Evolutionary conservation across 2,888 invertebrate species (phyloP).

Genomic region (Ennomos erosarius): DNA sequence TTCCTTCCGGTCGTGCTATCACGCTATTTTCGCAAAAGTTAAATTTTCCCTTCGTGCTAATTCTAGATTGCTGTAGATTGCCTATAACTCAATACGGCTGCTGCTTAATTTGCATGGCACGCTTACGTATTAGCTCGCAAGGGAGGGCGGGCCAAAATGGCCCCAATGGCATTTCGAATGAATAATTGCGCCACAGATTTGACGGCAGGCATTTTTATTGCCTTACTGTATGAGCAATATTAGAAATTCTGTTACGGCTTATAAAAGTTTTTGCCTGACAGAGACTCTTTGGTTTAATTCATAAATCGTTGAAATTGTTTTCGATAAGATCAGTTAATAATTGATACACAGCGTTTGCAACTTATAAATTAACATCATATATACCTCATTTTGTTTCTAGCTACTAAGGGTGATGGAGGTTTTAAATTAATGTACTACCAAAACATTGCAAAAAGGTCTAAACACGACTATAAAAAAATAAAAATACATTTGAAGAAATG

Average conservation of each 20-base stretch:
- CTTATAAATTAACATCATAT: no score
- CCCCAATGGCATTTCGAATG: slow-evolving; percentile 73
- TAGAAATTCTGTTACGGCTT: slow-evolving; percentile 59
- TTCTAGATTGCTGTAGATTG: slow-evolving; percentile 41
- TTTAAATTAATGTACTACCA: no score
- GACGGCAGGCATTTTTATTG: slow-evolving; percentile 80
- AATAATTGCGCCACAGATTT: slow-evolving; percentile 77
- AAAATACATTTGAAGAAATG: no score
- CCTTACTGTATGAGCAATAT: slow-evolving; percentile 65
- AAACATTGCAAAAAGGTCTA: no score
- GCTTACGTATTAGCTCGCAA: slow-evolving; percentile 40
- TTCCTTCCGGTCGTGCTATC: no score
- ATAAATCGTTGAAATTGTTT: slow-evolving; percentile 16
- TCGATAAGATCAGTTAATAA: not conserved
- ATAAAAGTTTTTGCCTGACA: slow-evolving; percentile 46
- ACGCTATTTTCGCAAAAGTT: no score
- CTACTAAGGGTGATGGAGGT: no score
- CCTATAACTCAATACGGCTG: slow-evolving; percentile 39
- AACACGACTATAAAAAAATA: no score
- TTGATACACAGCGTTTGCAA: not conserved
- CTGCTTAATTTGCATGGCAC: slow-evolving; percentile 50
- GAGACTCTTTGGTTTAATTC: slow-evolving; percentile 20
- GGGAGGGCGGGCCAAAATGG: slow-evolving; percentile 47
- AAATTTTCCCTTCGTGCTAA: slow-evolving; percentile 20
- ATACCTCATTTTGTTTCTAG: no score